Conservation (phyloP, 2,888 invertebrate species). For the Candidula unifasciata region DNA sequence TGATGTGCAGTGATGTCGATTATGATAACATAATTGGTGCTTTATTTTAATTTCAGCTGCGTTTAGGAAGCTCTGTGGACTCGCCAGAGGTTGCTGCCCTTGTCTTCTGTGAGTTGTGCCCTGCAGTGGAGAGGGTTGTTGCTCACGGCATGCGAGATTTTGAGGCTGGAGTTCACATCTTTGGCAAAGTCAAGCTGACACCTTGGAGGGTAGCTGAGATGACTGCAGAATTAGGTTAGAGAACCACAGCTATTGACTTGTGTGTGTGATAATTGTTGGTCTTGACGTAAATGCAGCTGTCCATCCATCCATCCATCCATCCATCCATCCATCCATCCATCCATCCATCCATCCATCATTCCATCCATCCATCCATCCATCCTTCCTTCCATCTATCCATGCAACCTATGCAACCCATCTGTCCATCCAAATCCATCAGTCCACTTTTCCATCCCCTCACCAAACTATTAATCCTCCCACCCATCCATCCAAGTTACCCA, state of each 20-base stretch:
- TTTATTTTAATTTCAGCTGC: conserved; percentile 63
- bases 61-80: conserved; percentile 72
- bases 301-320: too few relatives aligned
- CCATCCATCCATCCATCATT: too few relatives aligned
- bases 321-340: too few relatives aligned
- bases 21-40: too few relatives aligned
- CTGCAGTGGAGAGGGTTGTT: conserved; percentile 89
- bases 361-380: too few relatives aligned
- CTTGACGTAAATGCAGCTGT: conserved; percentile 6
- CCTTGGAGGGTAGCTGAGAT: conserved; percentile 94
- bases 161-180: conserved; percentile 85
- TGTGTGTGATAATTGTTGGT: background rate
- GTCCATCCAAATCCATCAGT: too few relatives aligned
- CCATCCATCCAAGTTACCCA: too few relatives aligned
- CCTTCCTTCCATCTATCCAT: too few relatives aligned
- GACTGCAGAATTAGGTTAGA: conserved; percentile 86
- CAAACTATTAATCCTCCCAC: too few relatives aligned
- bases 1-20: too few relatives aligned
- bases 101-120: conserved; percentile 85
- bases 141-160: conserved; percentile 90
- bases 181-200: conserved; percentile 90
- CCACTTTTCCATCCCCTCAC: too few relatives aligned
- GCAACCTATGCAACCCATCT: too few relatives aligned
- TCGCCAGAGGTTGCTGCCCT: conserved; percentile 80
- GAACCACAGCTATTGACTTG: background rate